Evolutionary conservation across 2,113 vertebrate species (phyloP).

Genomic region (Cyprinodon variegatus): DNA sequence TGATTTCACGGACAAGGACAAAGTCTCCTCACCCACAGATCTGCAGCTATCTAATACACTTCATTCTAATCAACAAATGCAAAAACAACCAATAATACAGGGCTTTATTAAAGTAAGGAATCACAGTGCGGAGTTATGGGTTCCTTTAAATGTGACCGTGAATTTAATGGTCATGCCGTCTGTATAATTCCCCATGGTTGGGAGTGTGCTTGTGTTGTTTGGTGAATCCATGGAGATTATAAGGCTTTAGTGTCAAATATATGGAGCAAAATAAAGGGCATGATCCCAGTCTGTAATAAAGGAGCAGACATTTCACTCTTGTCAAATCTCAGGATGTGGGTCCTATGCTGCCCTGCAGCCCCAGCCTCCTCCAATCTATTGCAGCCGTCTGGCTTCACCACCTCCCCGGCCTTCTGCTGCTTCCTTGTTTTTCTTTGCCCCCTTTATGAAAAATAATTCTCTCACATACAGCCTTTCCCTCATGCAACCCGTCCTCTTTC

Average conservation of each 20-base stretch:
- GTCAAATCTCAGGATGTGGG: constrained; percentile 37
- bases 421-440: constrained; percentile 9
- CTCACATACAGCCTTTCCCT: constrained; percentile 20
- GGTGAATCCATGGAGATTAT: constrained; percentile 24
- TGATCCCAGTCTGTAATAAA: constrained; percentile 39
- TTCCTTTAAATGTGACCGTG: constrained; percentile 42
- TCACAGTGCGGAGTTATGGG: constrained; percentile 25
- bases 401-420: constrained; percentile 3
- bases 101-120: constrained; percentile 34
- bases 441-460: constrained; percentile 31
- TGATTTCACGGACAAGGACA: constrained; percentile 39
- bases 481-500: constrained; percentile 52
- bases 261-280: constrained; percentile 24
- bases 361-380: constrained; percentile 9
- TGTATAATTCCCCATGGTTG: constrained; percentile 23
- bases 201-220: not conserved
- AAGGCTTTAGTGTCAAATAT: constrained; percentile 17
- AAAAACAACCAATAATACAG: constrained; percentile 18
- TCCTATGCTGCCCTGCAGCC: constrained; percentile 13
- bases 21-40: constrained; percentile 10
- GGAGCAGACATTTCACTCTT: constrained; percentile 18
- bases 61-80: not conserved
- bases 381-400: constrained; percentile 23
- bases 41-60: constrained; percentile 7
- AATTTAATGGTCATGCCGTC: constrained; percentile 42